These are phyloP conservation scores for Macroteleia sp. DNA, from an alignment of 2,888 invertebrate genomes.

Conservation along the genomic window DNA sequence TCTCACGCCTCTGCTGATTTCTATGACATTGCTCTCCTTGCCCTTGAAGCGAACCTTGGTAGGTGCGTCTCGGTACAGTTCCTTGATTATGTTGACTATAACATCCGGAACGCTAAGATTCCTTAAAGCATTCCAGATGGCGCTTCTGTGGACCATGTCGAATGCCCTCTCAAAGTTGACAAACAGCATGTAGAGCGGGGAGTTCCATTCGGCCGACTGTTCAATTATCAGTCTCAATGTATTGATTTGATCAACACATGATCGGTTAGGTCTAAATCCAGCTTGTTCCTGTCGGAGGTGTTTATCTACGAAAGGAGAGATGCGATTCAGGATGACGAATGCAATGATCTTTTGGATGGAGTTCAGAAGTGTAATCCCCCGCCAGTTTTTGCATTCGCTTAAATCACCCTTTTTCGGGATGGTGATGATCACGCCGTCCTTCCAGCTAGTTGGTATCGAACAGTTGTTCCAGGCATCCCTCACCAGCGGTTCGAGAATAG, in stretches of 20 bases:
- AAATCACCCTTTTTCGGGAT: conserved; percentile 1
- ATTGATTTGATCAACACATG: conserved; percentile 17
- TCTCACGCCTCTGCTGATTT: conserved; percentile 19
- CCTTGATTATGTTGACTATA: not conserved
- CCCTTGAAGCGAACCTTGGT: conserved; percentile 24
- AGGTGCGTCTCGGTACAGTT: conserved; percentile 1
- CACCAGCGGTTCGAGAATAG: not conserved
- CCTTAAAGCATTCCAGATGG: conserved; percentile 17
- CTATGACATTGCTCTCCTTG: conserved; percentile 5
- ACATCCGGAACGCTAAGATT: not conserved
- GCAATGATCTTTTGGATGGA: conserved; percentile 4
- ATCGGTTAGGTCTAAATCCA: conserved; percentile 14
- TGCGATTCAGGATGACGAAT: not conserved
- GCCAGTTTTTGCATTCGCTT: conserved; percentile 1
- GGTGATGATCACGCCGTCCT: not conserved
- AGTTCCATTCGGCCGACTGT: conserved; percentile 14
- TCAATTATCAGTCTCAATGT: conserved; percentile 18
- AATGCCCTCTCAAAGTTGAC: conserved; percentile 16
- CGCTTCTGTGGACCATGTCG: not conserved
- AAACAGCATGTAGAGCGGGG: conserved; percentile 8
- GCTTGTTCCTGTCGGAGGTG: conserved; percentile 3
- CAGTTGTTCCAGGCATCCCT: not conserved
- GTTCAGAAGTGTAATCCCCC: not conserved
- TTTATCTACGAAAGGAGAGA: not conserved
- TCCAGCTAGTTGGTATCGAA: not conserved